Base-by-base conservation (phyloP, 2,888 invertebrate genomes). In the Vanessa cardui region DNA sequence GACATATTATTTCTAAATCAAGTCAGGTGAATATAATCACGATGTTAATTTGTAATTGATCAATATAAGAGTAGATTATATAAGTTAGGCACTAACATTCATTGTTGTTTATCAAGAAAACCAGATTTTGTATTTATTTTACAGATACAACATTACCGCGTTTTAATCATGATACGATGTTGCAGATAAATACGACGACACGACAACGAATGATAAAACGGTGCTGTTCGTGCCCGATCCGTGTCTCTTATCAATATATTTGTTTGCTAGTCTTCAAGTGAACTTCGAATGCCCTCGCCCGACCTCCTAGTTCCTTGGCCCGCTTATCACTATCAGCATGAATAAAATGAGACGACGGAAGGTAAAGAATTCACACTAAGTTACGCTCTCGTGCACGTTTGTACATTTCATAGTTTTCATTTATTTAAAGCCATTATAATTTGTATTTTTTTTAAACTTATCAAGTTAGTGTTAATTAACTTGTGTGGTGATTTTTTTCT, bases 251-350 rank as follows among this genome's bases (percentile, higher is more conserved):
- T 92, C 92, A 83, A 79, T 77, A 80, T 88, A 86, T 89, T 90
- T 92, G 84, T 90, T 90, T 89, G 87, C 86, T 83, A 82, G 84
- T 84, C 77, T 85, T 78, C 80, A 77, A 82, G 76, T 88, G 88
- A 87, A 90, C 90, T 88, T 89, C 88, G 87, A 80, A 84, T 90
- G 91, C 89, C 92, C 92, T 90, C 90, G 81, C 85, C 78, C 88
- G 92, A 92, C 92, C 92, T 88, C 88, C 83, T 84, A 82, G 86
- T 84, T 86, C 84, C 83, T 79, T 84, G 83, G 84, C 83, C 82
- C 82, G 86, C 88, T 92, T 92, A 92, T 92, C 91, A 82, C 79
- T 84, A 85, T 85, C 86, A 83, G 85, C 79, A 76, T 82, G 81
- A 88, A 91, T 92, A 92, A 86, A 92, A 90, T 85, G 88, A 85